Base-by-base conservation (phyloP, 1,140 invertebrate species). In the Leptopilina boulardi region DNA sequence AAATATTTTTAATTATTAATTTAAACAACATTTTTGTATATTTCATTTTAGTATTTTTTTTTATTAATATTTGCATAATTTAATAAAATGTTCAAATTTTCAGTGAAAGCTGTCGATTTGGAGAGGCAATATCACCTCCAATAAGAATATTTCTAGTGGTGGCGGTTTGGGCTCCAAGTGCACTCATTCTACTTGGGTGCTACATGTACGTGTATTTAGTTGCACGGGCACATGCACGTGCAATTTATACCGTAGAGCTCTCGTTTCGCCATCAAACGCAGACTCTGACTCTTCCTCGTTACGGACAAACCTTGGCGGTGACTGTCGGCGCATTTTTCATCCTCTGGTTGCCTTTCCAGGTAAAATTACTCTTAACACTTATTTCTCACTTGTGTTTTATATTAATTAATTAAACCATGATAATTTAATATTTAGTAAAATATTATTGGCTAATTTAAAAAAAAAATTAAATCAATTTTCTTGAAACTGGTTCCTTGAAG, bases 201-300 rank as follows among this genome's bases (percentile, higher is more conserved):
- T 95, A 95, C 86, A 91, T 91, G 78, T 94, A 94, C 83, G 94
- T 95, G 75, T 95, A 94, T 83, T 87, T 93, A 51, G 92, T 95
- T 18, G 94, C 94, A 5, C 88, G 94, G 75, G 90, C 92, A 77
- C 94, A 95, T 80, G 94, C 94, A 6, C 88, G 93, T 38, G 94
- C 94, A 3, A 95, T 95, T 77, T 94, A 93, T 75, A 93, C 93
- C 18, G 93, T 94, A 19, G 93, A 94, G 82, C 85, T 93, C 19
- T 94, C 93, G 2, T 90, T 94, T 19, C 88, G 92, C 56, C 91
- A 92, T 81, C 89, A 91, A 82, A 90, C 88, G 38, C 89, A 91
- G 80, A 89, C 89, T 23, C 77, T 91, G 42, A 87, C 91, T 18
- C 82, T 91, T 41, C 91, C 93, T 81, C 86, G 92, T 72, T 95